Evolutionary conservation across 2,797 vertebrate genomes (phyloP).

Genomic region (Gouania willdenowi): DNA sequence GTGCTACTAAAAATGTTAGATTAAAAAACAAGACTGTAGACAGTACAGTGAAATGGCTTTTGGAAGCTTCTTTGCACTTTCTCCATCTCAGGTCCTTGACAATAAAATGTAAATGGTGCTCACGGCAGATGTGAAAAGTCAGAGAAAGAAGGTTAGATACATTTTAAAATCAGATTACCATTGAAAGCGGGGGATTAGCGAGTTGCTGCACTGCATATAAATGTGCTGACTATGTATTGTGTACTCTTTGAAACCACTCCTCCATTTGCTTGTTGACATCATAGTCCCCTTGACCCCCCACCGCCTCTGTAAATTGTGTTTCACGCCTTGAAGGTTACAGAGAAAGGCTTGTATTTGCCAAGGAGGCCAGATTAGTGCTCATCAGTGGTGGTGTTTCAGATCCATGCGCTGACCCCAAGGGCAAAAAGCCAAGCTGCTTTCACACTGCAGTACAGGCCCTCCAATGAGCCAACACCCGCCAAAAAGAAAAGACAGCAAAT

Average conservation of each 20-base stretch:
- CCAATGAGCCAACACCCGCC: slow-evolving; percentile 61
- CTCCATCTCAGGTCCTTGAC: not conserved
- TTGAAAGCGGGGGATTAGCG: slow-evolving; percentile 1
- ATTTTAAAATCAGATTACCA: not conserved
- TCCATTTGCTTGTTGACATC: slow-evolving; percentile 41
- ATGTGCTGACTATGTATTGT: slow-evolving; percentile 11
- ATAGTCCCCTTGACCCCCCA: slow-evolving; percentile 31
- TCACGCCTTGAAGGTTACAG: slow-evolving; percentile 62
- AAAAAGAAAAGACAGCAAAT: slow-evolving; percentile 84
- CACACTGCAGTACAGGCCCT: slow-evolving; percentile 77
- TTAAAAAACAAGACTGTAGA: not conserved
- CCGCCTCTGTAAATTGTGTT: slow-evolving; percentile 67
- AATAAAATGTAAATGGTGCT: not conserved
- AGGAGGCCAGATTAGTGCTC: slow-evolving; percentile 86
- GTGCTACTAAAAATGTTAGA: too few species aligned
- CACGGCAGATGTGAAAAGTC: not conserved
- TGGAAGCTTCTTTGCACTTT: not conserved
- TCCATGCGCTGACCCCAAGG: slow-evolving; percentile 69
- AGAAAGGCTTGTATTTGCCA: slow-evolving; percentile 63
- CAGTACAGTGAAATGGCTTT: not conserved
- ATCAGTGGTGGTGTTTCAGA: slow-evolving; percentile 82
- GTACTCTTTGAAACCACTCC: slow-evolving; percentile 12
- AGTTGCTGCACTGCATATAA: slow-evolving; percentile 9
- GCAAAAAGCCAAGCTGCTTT: slow-evolving; percentile 78
- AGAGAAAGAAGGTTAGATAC: not conserved